These are phyloP conservation scores for Phyllotis vaccarum DNA, from an alignment of 2,797 vertebrate genomes.

Conservation along the genomic window DNA sequence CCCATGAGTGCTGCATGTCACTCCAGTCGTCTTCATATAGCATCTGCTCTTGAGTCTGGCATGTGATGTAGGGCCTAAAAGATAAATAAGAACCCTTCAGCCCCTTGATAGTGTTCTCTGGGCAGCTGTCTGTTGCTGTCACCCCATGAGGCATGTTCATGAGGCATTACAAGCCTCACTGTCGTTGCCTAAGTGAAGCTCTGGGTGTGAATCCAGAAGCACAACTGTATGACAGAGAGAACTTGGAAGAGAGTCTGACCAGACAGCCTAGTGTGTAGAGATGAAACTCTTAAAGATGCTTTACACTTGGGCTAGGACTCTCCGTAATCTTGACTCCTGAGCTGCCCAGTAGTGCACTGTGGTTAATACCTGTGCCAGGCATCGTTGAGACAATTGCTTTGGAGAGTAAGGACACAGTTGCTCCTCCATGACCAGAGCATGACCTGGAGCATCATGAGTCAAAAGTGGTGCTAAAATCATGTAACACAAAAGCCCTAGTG, in stretches of 20 bases:
- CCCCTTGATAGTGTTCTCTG: not conserved
- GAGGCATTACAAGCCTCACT: not conserved
- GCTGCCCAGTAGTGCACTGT: not conserved
- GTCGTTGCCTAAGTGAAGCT: not conserved
- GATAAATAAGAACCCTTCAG: not conserved
- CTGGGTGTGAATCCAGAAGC: constrained; percentile 22
- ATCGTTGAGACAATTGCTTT: not conserved
- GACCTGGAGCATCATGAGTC: not conserved
- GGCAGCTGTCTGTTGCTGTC: not conserved
- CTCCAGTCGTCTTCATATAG: not conserved
- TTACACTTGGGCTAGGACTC: not conserved
- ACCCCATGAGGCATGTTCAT: not conserved
- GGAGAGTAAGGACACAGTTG: not conserved
- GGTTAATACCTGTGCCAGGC: not conserved
- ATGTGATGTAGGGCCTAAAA: not conserved
- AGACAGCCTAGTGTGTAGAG: not conserved
- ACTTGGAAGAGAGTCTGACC: not conserved
- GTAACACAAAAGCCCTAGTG: not conserved
- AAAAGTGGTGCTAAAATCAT: not conserved
- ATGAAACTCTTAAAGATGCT: not conserved
- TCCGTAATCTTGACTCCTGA: not conserved
- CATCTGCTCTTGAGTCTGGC: not conserved
- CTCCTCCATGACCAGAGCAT: not conserved
- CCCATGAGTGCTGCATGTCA: not conserved
- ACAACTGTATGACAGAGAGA: not conserved